Evolutionary conservation across 1,140 invertebrate species (phyloP), one percentile per base, ranked within the genome.

Genomic region (Pachyrhynchus sulphureomaculatus): DNA sequence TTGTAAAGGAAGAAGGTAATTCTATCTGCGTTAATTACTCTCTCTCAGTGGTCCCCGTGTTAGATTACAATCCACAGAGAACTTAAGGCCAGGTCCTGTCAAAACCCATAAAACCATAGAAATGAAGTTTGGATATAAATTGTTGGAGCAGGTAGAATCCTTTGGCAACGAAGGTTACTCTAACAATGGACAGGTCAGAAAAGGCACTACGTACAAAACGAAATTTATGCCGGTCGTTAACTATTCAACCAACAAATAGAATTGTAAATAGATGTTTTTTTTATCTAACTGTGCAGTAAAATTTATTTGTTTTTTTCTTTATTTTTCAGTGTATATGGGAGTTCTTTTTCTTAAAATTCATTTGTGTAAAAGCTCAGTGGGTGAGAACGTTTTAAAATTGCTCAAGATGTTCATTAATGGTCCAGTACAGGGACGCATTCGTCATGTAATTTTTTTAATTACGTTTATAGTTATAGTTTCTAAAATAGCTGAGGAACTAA

Each of bases 181-280:
- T 17, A 41, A 54, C 51, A 54, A 54, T 54, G 51, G 36, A 54
- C 51, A 54, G 51, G 51, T 54, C 51, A 54, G 49, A 52, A 52
- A 52, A 52, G 51, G 51, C 51, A 42, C 21, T n/a, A 12, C 10
- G n/a, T 15, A 54, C 36, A 36, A 41, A 36, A 36, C 15, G 32
- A 12, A 37, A 26, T 54, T 36, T 42, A 3, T 54, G 51, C 41
- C 34, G 26, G 26, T 29, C 26, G 26, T 29, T 29, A 29, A 29
- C 26, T 29, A 52, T 52, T 52, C 49, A 39, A 23, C 33, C 34
- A 49, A 32, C 34, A 21, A 52, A 52, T 10, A 12, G 18, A 41
- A 54, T 36, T 29, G 51, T 54, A 42, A 42, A 42, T 41, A 54
- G 18, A 37, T 5, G 5, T 37, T 52, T 52, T 34, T 52, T 20